These are phyloP conservation scores for Steinernema carpocapsae DNA, from an alignment of 2,888 invertebrate species.

Conservation along the genomic window DNA sequence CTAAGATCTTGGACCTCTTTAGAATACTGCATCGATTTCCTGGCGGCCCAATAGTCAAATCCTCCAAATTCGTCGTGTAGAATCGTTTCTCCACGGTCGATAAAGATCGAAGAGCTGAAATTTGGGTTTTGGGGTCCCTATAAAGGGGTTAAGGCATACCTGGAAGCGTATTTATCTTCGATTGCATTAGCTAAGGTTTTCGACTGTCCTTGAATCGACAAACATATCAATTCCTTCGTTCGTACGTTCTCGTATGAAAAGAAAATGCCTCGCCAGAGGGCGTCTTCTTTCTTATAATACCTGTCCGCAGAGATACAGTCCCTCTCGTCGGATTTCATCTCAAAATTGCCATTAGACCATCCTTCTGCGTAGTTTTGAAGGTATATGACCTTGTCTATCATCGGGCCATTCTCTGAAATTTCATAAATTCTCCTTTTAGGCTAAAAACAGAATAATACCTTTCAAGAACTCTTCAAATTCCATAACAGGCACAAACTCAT, in stretches of 20 bases:
- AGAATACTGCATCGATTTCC: conserved; percentile 88
- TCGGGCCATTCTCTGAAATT: conserved; percentile 20
- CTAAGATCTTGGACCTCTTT: conserved; percentile 77
- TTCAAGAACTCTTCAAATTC: conserved; percentile 83
- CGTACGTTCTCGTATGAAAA: conserved; percentile 80
- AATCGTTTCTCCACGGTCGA: conserved; percentile 79
- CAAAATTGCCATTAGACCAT: conserved; percentile 80
- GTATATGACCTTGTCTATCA: conserved; percentile 80
- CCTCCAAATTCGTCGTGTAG: conserved; percentile 87
- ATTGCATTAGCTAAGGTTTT: conserved; percentile 55
- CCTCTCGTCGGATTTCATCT: conserved; percentile 80
- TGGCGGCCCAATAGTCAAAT: conserved; percentile 79
- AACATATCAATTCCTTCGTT: conserved; percentile 77
- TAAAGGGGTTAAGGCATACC: conserved; percentile 34
- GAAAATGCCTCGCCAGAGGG: conserved; percentile 73
- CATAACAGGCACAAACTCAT: conserved; percentile 81
- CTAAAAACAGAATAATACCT: no score
- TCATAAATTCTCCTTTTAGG: background rate
- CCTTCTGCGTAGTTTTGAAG: conserved; percentile 85
- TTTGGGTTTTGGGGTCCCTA: background rate
- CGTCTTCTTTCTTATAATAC: conserved; percentile 57
- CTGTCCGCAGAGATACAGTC: conserved; percentile 72
- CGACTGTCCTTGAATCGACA: conserved; percentile 74
- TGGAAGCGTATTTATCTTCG: conserved; percentile 39
- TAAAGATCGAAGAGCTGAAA: conserved; percentile 70